Evolutionary conservation across 2,888 invertebrate genomes (phyloP), one percentile per base, ranked within the genome.

Genomic region (Timema cristinae): DNA sequence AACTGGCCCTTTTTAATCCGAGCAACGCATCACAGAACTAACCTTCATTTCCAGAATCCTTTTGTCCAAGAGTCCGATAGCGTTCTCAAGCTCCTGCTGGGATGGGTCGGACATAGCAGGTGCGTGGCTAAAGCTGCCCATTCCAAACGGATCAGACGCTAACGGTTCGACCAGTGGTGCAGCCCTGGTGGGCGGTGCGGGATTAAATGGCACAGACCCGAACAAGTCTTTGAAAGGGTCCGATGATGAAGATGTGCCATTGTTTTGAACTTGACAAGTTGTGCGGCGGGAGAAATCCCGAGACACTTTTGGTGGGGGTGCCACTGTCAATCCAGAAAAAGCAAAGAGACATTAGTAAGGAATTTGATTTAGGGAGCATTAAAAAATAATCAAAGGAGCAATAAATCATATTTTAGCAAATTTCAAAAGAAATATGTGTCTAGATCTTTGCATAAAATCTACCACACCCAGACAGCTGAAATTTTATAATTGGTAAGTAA

Each of bases 41-140:
- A 94, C 93, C 90, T 94, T 93, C 91, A 94, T 92, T 85, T 94
- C 94, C 78, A 91, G 84, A 78, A 94, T 88, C 79, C 91, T 89
- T 81, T 91, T 92, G 82, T 94, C 94, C 81, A 93, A 83, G 77
- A 91, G 87, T 69, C 91, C 91, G 78, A 93, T 91, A 77, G 93
- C 92, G 81, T 88, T 90, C 80, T 89, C 89, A 74, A 89, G 83
- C 77, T 89, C 88, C 77, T 87, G 85, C 11, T 86, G 84, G 70
- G 85, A 85, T 50, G 84, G 83, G 16, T 75, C 74, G 16, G 59
- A 50, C 49, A 69, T 70, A 9, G 69, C 67, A n/a, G 50, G 66
- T 73, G 68, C 68, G 73, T 68, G 72, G 74, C 81, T 83, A 77
- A 91, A 91, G 78, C 91, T 91, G 63, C 90, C 91, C 86, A 94